Evolutionary conservation across 2,888 invertebrate species (phyloP).

Genomic region (Folsomia manolachei): DNA sequence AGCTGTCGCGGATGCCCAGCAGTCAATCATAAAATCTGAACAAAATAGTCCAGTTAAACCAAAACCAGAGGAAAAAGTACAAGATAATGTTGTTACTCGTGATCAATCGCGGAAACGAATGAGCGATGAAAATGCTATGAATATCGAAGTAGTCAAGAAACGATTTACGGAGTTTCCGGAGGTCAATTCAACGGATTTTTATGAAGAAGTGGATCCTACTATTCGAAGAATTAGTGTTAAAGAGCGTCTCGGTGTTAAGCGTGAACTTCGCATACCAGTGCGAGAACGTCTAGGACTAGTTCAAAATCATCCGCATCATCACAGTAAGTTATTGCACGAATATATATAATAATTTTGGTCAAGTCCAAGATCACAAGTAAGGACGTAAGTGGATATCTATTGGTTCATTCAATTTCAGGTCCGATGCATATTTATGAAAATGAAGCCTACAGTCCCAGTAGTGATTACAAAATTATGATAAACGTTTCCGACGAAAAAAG

Average conservation of each 20-base stretch:
- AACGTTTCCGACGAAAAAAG: slow-evolving; percentile 6
- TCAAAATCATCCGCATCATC: background rate
- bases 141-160: background rate
- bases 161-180: slow-evolving; percentile 1
- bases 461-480: slow-evolving; percentile 11
- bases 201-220: background rate
- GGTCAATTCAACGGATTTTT: background rate
- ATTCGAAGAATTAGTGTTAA: slow-evolving; percentile 1
- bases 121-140: background rate
- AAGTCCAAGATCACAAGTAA: too few species aligned
- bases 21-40: background rate
- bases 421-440: background rate
- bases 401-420: slow-evolving; percentile 7
- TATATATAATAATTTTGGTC: too few species aligned
- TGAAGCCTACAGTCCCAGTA: background rate
- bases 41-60: background rate
- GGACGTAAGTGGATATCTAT: too few species aligned
- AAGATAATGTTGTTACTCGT: background rate
- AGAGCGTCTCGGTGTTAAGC: slow-evolving; percentile 12
- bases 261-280: background rate
- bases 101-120: background rate
- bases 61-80: background rate
- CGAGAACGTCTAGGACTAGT: slow-evolving; percentile 2
- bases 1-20: slow-evolving; percentile 3
- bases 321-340: background rate